Conservation (phyloP, 2,888 invertebrate species). For the Spodoptera exigua region DNA sequence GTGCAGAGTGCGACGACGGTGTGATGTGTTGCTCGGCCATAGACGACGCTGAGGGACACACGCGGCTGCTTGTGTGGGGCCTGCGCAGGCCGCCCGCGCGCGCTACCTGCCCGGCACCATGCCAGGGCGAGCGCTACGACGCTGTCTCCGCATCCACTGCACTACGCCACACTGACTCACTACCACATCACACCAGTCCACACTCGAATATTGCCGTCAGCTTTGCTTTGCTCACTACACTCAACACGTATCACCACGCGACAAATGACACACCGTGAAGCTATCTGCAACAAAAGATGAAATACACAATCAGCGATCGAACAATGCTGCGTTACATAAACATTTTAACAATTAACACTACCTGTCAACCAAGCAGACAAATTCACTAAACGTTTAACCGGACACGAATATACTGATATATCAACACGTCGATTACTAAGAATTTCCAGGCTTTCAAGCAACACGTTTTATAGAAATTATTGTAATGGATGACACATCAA, state of each 20-base stretch:
- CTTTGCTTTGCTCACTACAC: slow-evolving; percentile 63
- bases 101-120: slow-evolving; percentile 89
- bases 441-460: slow-evolving; percentile 61
- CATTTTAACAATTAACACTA: slow-evolving; percentile 81
- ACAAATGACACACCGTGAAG: slow-evolving; percentile 71
- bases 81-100: slow-evolving; percentile 89
- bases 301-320: slow-evolving; percentile 78
- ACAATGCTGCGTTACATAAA: slow-evolving; percentile 87
- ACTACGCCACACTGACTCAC: slow-evolving; percentile 63
- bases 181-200: slow-evolving; percentile 69
- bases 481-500: slow-evolving; percentile 87
- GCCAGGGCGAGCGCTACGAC: slow-evolving; percentile 84
- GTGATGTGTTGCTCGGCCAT: slow-evolving; percentile 96
- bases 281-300: slow-evolving; percentile 86
- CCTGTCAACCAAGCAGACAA: slow-evolving; percentile 71
- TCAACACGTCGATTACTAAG: slow-evolving; percentile 51
- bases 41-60: slow-evolving; percentile 95
- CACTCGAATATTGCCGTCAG: slow-evolving; percentile 61
- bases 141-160: slow-evolving; percentile 81
- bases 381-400: slow-evolving; percentile 37
- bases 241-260: slow-evolving; percentile 62
- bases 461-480: slow-evolving; percentile 79
- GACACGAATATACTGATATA: slow-evolving; percentile 43
- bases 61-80: slow-evolving; percentile 88
- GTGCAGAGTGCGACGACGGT: slow-evolving; percentile 92